Evolutionary conservation across 2,113 vertebrate species (phyloP).

Genomic region (Gulo gulo): DNA sequence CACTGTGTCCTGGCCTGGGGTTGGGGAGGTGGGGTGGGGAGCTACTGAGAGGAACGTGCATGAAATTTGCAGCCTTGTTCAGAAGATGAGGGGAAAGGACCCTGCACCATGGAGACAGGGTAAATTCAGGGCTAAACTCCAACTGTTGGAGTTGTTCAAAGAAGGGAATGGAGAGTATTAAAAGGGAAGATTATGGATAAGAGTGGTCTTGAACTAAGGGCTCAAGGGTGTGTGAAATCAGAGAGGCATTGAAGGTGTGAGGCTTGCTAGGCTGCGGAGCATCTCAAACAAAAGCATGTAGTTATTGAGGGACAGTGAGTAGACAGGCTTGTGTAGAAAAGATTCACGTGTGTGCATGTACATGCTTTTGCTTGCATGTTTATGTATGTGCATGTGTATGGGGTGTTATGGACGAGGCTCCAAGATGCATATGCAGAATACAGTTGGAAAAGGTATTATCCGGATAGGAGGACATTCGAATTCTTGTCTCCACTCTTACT

Average conservation of each 20-base stretch:
- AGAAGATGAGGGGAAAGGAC: background rate
- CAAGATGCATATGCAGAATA: background rate
- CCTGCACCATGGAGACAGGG: background rate
- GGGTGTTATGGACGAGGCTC: background rate
- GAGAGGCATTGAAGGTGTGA: background rate
- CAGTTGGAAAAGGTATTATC: background rate
- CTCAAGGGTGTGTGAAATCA: no score
- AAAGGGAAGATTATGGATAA: background rate
- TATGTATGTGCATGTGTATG: background rate
- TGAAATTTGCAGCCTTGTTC: background rate
- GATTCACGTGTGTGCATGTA: no score
- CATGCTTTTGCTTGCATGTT: rapidly evolving
- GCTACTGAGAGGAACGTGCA: background rate
- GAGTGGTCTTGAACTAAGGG: background rate
- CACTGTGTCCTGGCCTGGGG: background rate
- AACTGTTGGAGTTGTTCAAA: background rate
- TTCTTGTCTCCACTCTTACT: background rate
- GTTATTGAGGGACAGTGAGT: background rate
- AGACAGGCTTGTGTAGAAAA: background rate
- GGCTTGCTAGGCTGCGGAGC: background rate
- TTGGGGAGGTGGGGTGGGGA: no score
- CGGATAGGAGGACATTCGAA: background rate
- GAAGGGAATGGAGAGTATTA: background rate
- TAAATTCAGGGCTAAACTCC: background rate
- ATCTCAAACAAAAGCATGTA: background rate